Evolutionary conservation across 2,113 vertebrate genomes (phyloP).

Genomic region (Bostrychus sinensis): DNA sequence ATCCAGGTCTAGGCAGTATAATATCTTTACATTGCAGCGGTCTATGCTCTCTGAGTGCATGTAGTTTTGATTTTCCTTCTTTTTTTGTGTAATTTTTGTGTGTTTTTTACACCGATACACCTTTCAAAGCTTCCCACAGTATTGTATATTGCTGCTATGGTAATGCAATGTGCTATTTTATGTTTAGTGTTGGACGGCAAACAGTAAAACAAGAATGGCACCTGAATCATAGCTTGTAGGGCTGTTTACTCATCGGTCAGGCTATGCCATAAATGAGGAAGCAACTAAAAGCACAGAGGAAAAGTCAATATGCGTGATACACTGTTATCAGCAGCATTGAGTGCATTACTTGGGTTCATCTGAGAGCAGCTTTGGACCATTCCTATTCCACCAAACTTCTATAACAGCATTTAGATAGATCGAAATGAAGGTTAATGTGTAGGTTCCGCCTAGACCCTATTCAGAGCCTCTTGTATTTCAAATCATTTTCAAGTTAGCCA

Average conservation of each 20-base stretch:
- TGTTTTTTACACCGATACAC: too few species aligned
- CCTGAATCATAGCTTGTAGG: slow-evolving; percentile 7
- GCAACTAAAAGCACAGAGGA: slow-evolving; percentile 1
- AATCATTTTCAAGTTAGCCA: too few species aligned
- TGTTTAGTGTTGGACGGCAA: slow-evolving; percentile 13
- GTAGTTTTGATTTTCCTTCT: too few species aligned
- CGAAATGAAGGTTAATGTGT: too few species aligned
- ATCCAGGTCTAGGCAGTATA: too few species aligned
- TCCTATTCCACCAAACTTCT: not conserved
- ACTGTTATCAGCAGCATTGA: slow-evolving; percentile 17
- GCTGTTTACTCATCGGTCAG: slow-evolving; percentile 2
- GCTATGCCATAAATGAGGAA: slow-evolving; percentile 2
- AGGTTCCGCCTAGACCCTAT: too few species aligned
- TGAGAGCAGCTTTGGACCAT: not conserved
- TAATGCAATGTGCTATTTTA: slow-evolving; percentile 10
- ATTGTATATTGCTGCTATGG: not conserved
- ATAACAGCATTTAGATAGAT: too few species aligned
- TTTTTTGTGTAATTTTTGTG: too few species aligned
- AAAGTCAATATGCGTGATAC: not conserved
- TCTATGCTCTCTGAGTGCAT: too few species aligned
- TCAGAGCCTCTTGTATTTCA: too few species aligned
- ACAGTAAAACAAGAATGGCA: slow-evolving; percentile 10
- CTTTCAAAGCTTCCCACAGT: too few species aligned
- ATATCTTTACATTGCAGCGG: too few species aligned
- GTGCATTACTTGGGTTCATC: slow-evolving; percentile 5